A percentile compares a stretch with the other conserved stretches of the same genome.
phyloP scores from a whole-genome alignment of 2,797 vertebrate species.

The Muscicapa striata region DNA sequence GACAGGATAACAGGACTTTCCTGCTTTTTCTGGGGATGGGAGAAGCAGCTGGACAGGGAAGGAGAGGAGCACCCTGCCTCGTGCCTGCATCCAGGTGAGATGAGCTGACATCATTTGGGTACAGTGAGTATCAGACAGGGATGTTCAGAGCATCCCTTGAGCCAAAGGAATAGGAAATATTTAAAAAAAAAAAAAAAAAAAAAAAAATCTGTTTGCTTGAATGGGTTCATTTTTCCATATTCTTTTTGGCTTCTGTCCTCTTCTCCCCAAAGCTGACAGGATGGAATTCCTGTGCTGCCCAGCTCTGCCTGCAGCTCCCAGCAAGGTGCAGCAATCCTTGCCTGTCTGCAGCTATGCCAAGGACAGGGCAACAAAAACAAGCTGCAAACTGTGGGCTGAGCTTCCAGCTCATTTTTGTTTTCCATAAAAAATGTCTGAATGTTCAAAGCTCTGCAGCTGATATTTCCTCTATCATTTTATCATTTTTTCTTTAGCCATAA shows the following conservation, averaged over 20 bases:
- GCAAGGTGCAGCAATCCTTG: background rate
- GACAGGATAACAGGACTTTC: conserved; percentile 53
- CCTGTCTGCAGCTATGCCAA: background rate
- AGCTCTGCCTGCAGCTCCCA: background rate
- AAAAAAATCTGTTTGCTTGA: background rate
- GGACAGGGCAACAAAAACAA: background rate
- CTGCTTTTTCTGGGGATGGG: conserved; percentile 40
- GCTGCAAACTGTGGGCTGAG: background rate
- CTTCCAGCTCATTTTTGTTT: background rate
- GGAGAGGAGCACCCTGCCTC: background rate
- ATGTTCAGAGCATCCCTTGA: background rate
- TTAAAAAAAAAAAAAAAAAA: too few species aligned
- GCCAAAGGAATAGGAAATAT: background rate
- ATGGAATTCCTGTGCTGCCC: background rate
- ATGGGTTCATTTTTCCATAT: background rate
- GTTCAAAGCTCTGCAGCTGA: background rate
- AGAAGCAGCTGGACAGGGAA: conserved; percentile 14
- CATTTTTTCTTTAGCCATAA: background rate
- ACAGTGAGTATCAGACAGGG: background rate
- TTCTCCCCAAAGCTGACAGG: background rate
- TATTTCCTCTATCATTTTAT: background rate
- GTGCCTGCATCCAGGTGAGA: background rate
- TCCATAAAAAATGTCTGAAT: fast-evolving
- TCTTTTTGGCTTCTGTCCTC: background rate
- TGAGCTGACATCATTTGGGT: conserved; percentile 1